Percentiles rank a stretch among this genome's conserved stretches.
Evolutionary conservation across 2,797 vertebrate species (phyloP).

Genomic region (Aselliscus stoliczkanus): DNA sequence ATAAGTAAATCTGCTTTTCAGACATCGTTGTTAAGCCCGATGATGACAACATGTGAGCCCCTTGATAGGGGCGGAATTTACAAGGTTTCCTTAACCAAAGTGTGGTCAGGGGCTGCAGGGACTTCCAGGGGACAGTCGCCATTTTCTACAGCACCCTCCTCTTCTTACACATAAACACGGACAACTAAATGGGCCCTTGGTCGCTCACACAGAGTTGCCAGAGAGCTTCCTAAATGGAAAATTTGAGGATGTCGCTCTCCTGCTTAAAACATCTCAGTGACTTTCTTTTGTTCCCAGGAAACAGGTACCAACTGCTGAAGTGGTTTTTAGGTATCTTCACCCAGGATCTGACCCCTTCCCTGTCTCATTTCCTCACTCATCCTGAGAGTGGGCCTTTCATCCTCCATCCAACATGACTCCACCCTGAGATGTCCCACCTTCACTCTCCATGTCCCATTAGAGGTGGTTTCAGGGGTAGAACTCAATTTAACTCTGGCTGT

Average conservation of each 20-base stretch:
- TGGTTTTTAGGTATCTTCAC: too few relatives aligned
- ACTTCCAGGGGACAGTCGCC: rapidly evolving
- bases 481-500: rapidly evolving
- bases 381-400: rapidly evolving
- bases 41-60: rapidly evolving
- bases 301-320: rapidly evolving
- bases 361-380: rapidly evolving
- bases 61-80: rapidly evolving
- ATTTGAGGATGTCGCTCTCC: rapidly evolving
- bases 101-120: rapidly evolving
- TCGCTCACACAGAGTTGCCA: rapidly evolving
- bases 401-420: neutral
- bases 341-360: rapidly evolving
- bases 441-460: rapidly evolving
- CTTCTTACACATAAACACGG: rapidly evolving
- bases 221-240: rapidly evolving
- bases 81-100: rapidly evolving
- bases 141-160: rapidly evolving
- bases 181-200: too few relatives aligned
- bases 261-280: rapidly evolving
- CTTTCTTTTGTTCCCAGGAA: neutral
- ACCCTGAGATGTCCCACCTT: neutral
- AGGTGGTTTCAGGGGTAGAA: neutral
- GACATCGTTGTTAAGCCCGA: too few relatives aligned
- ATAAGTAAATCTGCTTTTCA: neutral